Evolutionary conservation across 2,113 vertebrate species (phyloP), one percentile per base, ranked within the genome.

Genomic region (Larimichthys polyactis): DNA sequence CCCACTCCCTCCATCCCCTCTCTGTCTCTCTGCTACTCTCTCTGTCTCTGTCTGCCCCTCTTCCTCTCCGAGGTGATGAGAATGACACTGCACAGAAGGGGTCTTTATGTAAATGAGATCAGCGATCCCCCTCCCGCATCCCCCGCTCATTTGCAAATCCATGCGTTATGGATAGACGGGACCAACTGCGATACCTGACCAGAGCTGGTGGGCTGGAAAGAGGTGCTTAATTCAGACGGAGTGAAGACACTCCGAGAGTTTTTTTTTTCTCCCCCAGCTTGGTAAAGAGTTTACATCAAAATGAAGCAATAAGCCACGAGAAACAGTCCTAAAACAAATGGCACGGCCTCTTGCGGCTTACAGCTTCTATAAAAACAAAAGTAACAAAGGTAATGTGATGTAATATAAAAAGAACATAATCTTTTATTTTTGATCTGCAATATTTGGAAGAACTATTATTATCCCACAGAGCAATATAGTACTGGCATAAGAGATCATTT

Each of bases 41-140:
- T 5, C 48, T 46, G 19, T 44, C 11, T 43, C 71, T 1, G 48
- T 3, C 40, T 5, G 32, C 6, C 40, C 32, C 70, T 57, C 20
- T 6, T 29, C 22, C 57, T 59, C 83, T 85, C 55, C 27, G 29
- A 75, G 87, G 83, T 79, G 76, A 83, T 65, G 86, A 86, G 55
- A 76, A 27, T 79, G 84, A 86, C 88, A 84, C 79, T n/a, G 73
- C 60, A 48, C 87, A 90, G 84, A 90, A 81, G 85, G 78, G 83
- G 78, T 85, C 75, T 91, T 91, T 87, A 94, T 93, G 93, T 81
- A 93, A 94, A 94, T 88, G 48, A 88, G 78, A 78, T 74, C 71
- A 82, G 74, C 62, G 58, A 89, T 81, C 22, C 75, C 75, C 22
- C 48, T 4, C n/a, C 27, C 32, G 43, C 36, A 10, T 66, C 55